Evolutionary conservation across 2,888 invertebrate genomes (phyloP).

Genomic region (Nomada hirtipes): DNA sequence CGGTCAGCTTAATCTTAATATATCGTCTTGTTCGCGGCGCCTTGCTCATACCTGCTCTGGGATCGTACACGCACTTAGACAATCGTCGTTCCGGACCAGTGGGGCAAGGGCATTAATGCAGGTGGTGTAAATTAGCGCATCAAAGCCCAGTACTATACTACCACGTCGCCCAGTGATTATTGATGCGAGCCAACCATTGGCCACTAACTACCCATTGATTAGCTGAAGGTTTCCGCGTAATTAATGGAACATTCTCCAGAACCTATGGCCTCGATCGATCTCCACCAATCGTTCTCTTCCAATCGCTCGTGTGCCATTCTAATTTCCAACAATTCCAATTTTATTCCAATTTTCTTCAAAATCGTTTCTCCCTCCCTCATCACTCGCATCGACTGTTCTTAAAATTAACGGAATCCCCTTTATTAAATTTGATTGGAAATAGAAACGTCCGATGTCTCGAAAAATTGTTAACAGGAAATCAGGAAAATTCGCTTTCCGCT

Average conservation of each 20-base stretch:
- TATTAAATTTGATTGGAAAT: too few species aligned
- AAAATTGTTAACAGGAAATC: too few species aligned
- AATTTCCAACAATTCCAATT: too few species aligned
- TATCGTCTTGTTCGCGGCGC: constrained; percentile 53
- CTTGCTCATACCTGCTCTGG: constrained; percentile 40
- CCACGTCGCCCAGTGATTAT: constrained; percentile 79
- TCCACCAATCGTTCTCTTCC: constrained; percentile 26
- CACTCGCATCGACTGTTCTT: too few species aligned
- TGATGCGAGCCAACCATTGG: constrained; percentile 80
- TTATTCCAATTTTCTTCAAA: too few species aligned
- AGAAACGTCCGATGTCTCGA: too few species aligned
- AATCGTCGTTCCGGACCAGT: constrained; percentile 71
- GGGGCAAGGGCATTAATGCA: constrained; percentile 73
- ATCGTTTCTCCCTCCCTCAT: too few species aligned
- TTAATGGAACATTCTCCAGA: constrained; percentile 80
- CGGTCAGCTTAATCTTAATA: constrained; percentile 55
- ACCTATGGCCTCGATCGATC: constrained; percentile 49
- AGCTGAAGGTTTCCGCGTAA: constrained; percentile 79
- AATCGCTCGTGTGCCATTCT: not conserved
- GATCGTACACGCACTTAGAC: constrained; percentile 66
- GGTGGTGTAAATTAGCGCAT: constrained; percentile 80
- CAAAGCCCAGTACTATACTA: constrained; percentile 75
- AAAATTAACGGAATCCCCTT: too few species aligned
- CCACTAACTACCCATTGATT: constrained; percentile 83
- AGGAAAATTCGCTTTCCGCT: too few species aligned